Base-by-base conservation (phyloP, 2,113 vertebrate species). In the Psammodynastes pulverulentus region DNA sequence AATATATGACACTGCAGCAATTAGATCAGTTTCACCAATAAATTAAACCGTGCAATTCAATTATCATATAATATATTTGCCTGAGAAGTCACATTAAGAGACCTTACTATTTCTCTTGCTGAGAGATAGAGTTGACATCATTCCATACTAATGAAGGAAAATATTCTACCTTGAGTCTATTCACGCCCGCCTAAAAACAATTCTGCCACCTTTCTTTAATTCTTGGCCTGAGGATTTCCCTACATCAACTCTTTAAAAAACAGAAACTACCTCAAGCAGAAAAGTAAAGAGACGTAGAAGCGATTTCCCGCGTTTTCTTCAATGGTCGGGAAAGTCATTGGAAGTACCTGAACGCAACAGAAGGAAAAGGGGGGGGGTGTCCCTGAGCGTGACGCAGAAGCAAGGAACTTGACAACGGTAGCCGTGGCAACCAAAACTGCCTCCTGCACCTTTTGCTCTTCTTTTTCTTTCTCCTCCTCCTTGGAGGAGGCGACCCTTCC, bases 361-460 rank as follows among this genome's bases (percentile, higher is more conserved):
- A 48, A 46, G 17, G 13, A n/a, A 6, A 13, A 12, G 4, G 4
- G 46, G 17, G 9, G 58, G 26, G 2, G 4, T 15, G 9, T 13
- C 39, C 46, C 89, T 5, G 2, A 26, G 48, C 48, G 3, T 49
- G 17, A 84, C 23, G 4, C 45, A 23, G n/a, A 49, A 62, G 21
- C 17, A 48, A 13, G 3, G 6, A 19, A 2, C 0, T 3, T 4
- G 51, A 87, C 3, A 52, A 34, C 0, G 15, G 87, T 87, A 3
- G 0, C 89, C 87, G 5, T 92, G 90, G 90, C 90, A 91, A 93
- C 91, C 19, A 0, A 0, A 4, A 79, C 34, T 43, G 26, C 0
- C 15, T 7, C 53, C 72, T 89, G 52, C 3, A 46, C 45, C 29
- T 85, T 53, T 39, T 79, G 72, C 34, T 79, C 72, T 43, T 79